phyloP scores from a whole-genome alignment of 2,888 invertebrate genomes.

The Vandiemenella viatica region DNA sequence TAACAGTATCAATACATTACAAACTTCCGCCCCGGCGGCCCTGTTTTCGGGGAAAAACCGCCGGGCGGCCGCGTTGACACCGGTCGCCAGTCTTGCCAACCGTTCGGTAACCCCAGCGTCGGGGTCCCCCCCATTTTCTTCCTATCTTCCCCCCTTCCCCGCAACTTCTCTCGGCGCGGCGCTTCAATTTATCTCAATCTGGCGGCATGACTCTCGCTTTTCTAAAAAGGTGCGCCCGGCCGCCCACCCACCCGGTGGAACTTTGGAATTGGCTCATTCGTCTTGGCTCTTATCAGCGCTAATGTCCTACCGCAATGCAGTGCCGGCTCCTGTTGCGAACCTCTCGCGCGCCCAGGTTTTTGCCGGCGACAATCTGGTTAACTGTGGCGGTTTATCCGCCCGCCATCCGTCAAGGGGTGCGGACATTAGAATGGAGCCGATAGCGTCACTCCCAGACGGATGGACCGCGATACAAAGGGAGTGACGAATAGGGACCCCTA shows the following conservation, averaged over 20 bases:
- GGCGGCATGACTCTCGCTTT: neutral
- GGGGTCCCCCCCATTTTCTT: no score
- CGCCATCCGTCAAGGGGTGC: neutral
- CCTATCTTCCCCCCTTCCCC: no score
- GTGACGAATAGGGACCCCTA: no score
- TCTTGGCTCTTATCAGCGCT: neutral
- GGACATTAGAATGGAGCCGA: neutral
- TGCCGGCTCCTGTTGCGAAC: neutral
- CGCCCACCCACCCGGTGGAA: no score
- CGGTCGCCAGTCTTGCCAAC: neutral
- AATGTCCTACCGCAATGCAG: neutral
- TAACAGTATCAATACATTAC: neutral
- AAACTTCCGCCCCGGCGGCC: neutral
- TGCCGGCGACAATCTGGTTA: neutral
- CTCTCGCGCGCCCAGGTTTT: neutral
- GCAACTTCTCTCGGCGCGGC: neutral
- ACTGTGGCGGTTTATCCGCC: neutral
- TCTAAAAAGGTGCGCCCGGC: neutral
- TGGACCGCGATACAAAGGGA: neutral
- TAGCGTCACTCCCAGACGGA: neutral
- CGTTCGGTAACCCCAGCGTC: no score
- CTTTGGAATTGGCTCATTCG: neutral
- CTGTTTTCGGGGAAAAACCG: neutral
- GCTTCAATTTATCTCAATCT: neutral
- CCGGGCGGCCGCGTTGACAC: neutral